Base-by-base conservation (phyloP, 2,797 vertebrate species). In the Chiroxiphia lanceolata region DNA sequence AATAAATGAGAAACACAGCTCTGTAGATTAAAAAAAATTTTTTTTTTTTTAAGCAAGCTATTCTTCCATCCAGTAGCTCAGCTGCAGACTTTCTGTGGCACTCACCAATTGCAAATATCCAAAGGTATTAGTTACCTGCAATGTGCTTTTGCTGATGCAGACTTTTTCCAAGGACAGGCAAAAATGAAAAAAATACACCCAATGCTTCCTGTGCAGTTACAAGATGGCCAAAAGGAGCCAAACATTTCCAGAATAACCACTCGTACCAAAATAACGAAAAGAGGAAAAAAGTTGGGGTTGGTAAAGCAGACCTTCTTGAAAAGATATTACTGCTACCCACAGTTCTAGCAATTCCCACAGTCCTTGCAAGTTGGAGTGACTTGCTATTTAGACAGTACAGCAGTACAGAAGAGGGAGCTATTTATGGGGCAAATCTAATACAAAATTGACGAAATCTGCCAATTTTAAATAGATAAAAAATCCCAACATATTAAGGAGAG, bases 1-100 rank as follows among this genome's bases (percentile, higher is more conserved):
- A 95, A 93, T 80, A 92, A 95, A 86, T 20, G 42, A 87, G 83
- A 94, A 82, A 51, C 22, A 77, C 15, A 76, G 27, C 25, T 90
- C 54, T 2, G 3, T 34, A 76, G 65, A 34, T 83, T 83, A 83
- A 78, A 83, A 44, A 48, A 23, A 7, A 22, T 13, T 21, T 44
- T 10, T 50, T 53, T 53, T 53, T 31, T 64, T 77, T 34, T 8
- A 15, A 44, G n/a, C 10, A 60, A 78, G 21, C 48, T 67, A 22
- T 57, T 83, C 29, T 94, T 83, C 34, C 12, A 78, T 34, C 20
- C 31, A 51, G 4, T 18, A 67, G 23, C 44, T 93, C 42, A 61
- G 29, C 23, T 83, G 50, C 19, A 83, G 51, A 40, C 33, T 51
- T 81, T 45, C 67, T 61, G 9, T 20, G 25, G 48, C 71, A 77